Conservation (phyloP, 2,888 invertebrate species). For the Diadromus collaris region DNA sequence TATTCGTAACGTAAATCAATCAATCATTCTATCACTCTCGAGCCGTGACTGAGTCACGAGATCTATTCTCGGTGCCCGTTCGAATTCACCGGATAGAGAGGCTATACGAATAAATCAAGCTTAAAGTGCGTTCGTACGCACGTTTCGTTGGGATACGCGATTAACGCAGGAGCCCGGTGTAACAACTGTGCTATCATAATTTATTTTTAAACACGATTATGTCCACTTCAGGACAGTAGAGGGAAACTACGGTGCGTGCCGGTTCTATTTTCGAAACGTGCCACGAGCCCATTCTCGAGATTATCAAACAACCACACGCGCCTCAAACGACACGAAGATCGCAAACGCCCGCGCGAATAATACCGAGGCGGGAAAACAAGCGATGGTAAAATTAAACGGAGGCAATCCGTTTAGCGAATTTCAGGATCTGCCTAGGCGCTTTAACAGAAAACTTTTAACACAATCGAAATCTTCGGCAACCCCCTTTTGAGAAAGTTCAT, state of each 20-base stretch:
- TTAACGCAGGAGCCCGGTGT: neutral
- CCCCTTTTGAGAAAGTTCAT: no score
- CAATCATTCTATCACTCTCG: slow-evolving; percentile 45
- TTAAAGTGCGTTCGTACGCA: slow-evolving; percentile 15
- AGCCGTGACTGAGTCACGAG: slow-evolving; percentile 48
- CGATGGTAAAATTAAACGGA: slow-evolving; percentile 3
- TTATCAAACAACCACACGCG: slow-evolving; percentile 54
- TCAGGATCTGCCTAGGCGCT: neutral
- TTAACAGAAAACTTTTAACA: no score
- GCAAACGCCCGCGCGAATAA: slow-evolving; percentile 19
- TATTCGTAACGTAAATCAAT: slow-evolving; percentile 49
- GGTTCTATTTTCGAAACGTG: slow-evolving; percentile 60
- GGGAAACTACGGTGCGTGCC: slow-evolving; percentile 47
- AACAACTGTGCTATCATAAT: slow-evolving; percentile 3
- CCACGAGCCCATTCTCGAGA: slow-evolving; percentile 66
- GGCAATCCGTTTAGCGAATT: neutral
- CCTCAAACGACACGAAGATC: slow-evolving; percentile 1
- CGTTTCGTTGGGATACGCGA: neutral
- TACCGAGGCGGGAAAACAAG: slow-evolving; percentile 21
- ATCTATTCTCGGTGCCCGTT: slow-evolving; percentile 51
- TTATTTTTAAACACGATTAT: slow-evolving; percentile 65
- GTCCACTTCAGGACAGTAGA: slow-evolving; percentile 54
- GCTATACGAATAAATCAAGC: slow-evolving; percentile 47
- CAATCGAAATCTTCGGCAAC: no score
- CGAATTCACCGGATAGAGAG: slow-evolving; percentile 15